A percentile compares a stretch with the other conserved stretches of the same genome.
Evolutionary conservation across 2,113 vertebrate genomes (phyloP).

Genomic region (Sula dactylatra): DNA sequence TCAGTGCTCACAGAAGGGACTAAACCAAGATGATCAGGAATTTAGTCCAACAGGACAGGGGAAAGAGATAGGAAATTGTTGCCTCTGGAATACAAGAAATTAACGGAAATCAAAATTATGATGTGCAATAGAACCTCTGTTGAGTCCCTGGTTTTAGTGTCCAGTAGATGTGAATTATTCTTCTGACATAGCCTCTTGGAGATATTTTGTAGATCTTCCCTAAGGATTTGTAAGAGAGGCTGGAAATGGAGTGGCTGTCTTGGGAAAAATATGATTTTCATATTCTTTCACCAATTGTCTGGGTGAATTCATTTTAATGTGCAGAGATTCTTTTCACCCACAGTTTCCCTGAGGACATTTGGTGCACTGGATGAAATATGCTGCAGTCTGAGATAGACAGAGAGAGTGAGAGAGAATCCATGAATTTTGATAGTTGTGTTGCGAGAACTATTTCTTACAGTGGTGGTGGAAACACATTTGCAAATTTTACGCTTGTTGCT

Average conservation of each 20-base stretch:
- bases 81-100: not conserved
- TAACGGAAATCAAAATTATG: not conserved
- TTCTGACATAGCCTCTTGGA: not conserved
- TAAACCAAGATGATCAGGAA: not conserved
- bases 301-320: constrained; percentile 16
- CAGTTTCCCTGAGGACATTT: not conserved
- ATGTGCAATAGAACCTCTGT: not conserved
- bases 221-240: not conserved
- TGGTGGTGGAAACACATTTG: not conserved
- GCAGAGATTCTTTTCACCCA: not conserved
- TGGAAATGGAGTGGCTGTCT: not conserved
- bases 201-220: not conserved
- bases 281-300: constrained; percentile 4
- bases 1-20: not conserved
- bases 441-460: not conserved
- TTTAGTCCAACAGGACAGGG: not conserved
- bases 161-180: not conserved
- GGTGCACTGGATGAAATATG: not conserved
- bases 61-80: not conserved
- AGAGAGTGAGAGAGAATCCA: not conserved
- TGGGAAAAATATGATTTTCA: constrained; percentile 18
- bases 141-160: not conserved
- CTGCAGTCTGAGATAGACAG: not conserved
- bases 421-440: not conserved
- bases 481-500: not conserved